Percentiles rank a stretch among this genome's conserved stretches.
Conservation (phyloP, 2,113 vertebrate genomes). For the Centropristis striata region DNA sequence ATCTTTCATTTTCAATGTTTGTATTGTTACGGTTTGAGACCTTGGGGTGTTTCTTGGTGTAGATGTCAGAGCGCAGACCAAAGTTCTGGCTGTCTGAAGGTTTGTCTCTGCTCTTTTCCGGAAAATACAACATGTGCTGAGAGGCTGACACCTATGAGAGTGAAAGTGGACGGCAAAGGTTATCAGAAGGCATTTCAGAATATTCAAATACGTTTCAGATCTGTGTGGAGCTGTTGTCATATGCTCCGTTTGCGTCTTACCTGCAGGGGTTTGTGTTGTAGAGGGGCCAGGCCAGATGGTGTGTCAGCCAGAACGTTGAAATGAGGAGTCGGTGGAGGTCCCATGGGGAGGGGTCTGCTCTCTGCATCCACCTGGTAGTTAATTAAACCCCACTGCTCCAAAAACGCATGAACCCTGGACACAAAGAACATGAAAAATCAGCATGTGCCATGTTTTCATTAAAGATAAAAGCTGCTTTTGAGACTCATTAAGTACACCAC, state of each 20-base stretch:
- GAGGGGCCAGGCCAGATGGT: conserved; percentile 91
- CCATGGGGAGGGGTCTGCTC: conserved; percentile 96
- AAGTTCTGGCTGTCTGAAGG: conserved; percentile 95
- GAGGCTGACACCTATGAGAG: conserved; percentile 90
- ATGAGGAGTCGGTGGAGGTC: conserved; percentile 96
- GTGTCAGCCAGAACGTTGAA: conserved; percentile 95
- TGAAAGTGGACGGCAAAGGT: not conserved
- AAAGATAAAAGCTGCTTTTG: conserved; percentile 1
- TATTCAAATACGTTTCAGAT: not conserved
- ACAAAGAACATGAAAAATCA: conserved; percentile 6
- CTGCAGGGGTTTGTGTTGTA: conserved; percentile 94
- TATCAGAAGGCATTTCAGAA: not conserved
- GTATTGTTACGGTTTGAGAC: conserved; percentile 71
- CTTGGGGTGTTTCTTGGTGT: conserved; percentile 97
- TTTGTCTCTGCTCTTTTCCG: conserved; percentile 94
- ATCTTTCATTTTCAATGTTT: not conserved
- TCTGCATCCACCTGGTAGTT: conserved; percentile 99
- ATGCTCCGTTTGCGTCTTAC: conserved; percentile 71
- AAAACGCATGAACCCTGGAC: conserved; percentile 93
- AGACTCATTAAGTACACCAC: not conserved
- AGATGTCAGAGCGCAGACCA: conserved; percentile 94
- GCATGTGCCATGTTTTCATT: not conserved
- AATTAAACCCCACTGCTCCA: conserved; percentile 98
- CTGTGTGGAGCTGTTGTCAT: not conserved
- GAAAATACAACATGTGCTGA: conserved; percentile 97